A percentile compares a stretch with the other conserved stretches of the same genome.
Conservation (phyloP, 2,888 invertebrate species). For the Hypomecis atomaria region DNA sequence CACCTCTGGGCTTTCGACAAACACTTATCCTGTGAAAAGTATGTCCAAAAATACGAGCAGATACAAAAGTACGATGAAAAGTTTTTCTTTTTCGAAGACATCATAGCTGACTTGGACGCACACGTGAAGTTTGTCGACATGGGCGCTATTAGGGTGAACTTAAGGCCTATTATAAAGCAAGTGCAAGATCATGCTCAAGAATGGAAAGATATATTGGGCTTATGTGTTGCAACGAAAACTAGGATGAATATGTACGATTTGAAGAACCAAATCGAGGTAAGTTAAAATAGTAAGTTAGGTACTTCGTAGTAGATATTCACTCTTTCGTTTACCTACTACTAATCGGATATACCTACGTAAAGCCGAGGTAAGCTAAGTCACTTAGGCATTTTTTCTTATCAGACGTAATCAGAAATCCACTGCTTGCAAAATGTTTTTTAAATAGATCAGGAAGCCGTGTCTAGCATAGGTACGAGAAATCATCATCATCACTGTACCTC, state of each 20-base stretch:
- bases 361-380: too few species aligned
- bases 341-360: too few species aligned
- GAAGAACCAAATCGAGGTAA: conserved; percentile 88
- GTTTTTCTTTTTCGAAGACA: conserved; percentile 92
- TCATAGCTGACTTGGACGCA: conserved; percentile 87
- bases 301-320: not conserved
- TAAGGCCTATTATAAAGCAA: conserved; percentile 87
- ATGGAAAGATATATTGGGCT: conserved; percentile 91
- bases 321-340: too few species aligned
- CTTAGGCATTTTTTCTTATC: too few species aligned
- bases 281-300: not conserved
- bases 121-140: conserved; percentile 86
- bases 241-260: conserved; percentile 88
- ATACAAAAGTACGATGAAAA: conserved; percentile 90
- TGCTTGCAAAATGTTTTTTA: too few species aligned
- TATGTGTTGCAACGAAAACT: conserved; percentile 87
- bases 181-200: conserved; percentile 89
- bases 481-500: too few species aligned
- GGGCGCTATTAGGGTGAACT: conserved; percentile 89
- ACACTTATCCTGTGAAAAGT: conserved; percentile 89
- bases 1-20: conserved; percentile 92
- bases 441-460: too few species aligned
- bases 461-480: too few species aligned
- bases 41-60: conserved; percentile 85
- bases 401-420: too few species aligned